A percentile compares a stretch with the other conserved stretches of the same genome.
These are phyloP conservation scores for Cryptocephalus primarius DNA, from an alignment of 2,888 invertebrate species.

Conservation along the genomic window DNA sequence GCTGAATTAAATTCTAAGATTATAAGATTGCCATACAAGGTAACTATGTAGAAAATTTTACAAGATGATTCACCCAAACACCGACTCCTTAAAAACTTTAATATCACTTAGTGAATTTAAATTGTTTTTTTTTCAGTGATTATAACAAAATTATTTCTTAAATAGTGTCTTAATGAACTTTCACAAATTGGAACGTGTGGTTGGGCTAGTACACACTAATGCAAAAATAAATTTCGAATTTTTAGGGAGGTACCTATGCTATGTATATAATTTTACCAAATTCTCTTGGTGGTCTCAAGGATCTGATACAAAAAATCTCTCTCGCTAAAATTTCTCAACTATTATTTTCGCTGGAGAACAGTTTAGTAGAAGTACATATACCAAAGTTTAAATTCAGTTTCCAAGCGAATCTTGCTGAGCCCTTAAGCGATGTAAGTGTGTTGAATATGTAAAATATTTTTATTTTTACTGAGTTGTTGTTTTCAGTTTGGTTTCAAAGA, in stretches of 20 bases:
- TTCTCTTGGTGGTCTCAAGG: conserved; percentile 47
- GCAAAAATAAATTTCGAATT: conserved; percentile 8
- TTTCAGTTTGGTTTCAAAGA: conserved; percentile 57
- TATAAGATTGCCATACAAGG: conserved; percentile 61
- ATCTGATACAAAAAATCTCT: conserved; percentile 47
- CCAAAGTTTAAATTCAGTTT: conserved; percentile 69
- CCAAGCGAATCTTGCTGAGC: conserved; percentile 48
- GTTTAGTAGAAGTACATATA: conserved; percentile 50
- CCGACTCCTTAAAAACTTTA: neutral
- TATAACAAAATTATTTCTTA: neutral
- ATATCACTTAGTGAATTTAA: neutral
- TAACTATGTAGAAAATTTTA: conserved; percentile 26
- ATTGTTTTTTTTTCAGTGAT: conserved; percentile 1
- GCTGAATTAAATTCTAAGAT: conserved; percentile 52
- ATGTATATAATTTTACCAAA: conserved; percentile 66
- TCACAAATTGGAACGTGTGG: too few relatives aligned
- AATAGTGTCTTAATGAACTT: too few relatives aligned
- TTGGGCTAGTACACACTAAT: too few relatives aligned
- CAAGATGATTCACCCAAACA: neutral
- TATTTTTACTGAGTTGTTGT: too few relatives aligned
- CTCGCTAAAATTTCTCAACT: conserved; percentile 44
- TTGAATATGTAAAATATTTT: too few relatives aligned
- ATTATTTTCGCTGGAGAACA: conserved; percentile 47
- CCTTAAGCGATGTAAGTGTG: conserved; percentile 47
- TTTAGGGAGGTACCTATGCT: conserved; percentile 59